Conservation (phyloP, 2,113 vertebrate species). For the Myodes glareolus region DNA sequence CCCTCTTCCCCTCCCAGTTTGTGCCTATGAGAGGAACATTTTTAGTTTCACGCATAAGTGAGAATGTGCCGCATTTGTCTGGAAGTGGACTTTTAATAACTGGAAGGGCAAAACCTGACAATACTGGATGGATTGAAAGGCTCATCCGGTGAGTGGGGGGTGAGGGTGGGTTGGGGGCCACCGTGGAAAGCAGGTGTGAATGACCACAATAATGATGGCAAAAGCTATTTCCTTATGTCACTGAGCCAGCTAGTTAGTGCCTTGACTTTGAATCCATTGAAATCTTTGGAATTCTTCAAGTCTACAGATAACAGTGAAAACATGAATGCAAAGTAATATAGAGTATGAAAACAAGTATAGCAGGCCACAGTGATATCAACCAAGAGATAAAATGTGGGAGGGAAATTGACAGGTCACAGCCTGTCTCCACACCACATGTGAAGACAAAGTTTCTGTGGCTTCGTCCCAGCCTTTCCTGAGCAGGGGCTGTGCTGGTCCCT, state of each 20-base stretch:
- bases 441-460: not conserved
- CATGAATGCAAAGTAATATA: not conserved
- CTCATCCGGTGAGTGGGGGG: too few species aligned
- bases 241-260: not conserved
- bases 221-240: not conserved
- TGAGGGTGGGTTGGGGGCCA: not conserved
- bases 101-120: not conserved
- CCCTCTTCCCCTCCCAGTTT: too few species aligned
- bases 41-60: not conserved
- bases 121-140: not conserved
- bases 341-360: not conserved
- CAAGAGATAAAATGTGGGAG: not conserved
- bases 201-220: too few species aligned
- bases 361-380: not conserved
- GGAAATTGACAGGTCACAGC: not conserved
- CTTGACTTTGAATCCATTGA: not conserved
- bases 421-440: not conserved
- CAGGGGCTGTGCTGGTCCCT: not conserved
- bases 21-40: not conserved
- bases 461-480: not conserved
- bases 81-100: not conserved
- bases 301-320: not conserved
- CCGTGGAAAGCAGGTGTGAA: not conserved
- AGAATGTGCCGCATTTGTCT: not conserved
- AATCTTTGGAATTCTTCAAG: conserved; percentile 4